Conservation (phyloP, 2,888 invertebrate genomes). For the Cephus sareptanus region DNA sequence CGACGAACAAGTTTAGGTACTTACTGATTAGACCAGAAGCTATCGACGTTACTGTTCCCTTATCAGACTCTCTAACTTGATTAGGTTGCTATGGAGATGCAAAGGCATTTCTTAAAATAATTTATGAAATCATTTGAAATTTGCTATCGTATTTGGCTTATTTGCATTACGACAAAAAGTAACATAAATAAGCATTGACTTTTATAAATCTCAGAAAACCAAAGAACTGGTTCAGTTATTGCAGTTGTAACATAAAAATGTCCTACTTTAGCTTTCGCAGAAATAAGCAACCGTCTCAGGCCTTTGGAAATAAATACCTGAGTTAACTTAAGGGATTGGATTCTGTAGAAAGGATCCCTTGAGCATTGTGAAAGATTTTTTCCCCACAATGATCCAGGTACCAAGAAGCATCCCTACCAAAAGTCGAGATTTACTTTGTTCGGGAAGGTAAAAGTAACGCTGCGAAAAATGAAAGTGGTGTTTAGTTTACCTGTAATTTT, state of each 20-base stretch:
- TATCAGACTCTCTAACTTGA: not conserved
- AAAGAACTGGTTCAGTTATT: not conserved
- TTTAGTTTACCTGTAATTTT: not conserved
- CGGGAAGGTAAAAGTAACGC: not conserved
- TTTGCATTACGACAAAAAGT: not conserved
- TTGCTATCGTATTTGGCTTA: not conserved
- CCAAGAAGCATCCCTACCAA: not conserved
- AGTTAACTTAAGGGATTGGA: not conserved
- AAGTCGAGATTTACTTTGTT: not conserved
- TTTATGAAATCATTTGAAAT: not conserved
- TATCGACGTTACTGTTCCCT: not conserved
- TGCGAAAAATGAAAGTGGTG: not conserved
- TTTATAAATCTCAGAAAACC: not conserved
- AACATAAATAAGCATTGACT: not conserved
- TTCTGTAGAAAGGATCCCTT: not conserved
- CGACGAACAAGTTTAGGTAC: not conserved
- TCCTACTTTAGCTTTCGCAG: not conserved
- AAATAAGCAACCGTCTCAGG: not conserved
- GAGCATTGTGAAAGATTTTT: not conserved
- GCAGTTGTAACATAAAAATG: not conserved
- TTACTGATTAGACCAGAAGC: constrained; percentile 4
- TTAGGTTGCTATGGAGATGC: not conserved
- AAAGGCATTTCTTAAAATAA: not conserved
- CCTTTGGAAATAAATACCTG: not conserved
- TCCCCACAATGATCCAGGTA: not conserved